Base-by-base conservation (phyloP, 2,797 vertebrate species). In the Neomorphus geoffroyi region DNA sequence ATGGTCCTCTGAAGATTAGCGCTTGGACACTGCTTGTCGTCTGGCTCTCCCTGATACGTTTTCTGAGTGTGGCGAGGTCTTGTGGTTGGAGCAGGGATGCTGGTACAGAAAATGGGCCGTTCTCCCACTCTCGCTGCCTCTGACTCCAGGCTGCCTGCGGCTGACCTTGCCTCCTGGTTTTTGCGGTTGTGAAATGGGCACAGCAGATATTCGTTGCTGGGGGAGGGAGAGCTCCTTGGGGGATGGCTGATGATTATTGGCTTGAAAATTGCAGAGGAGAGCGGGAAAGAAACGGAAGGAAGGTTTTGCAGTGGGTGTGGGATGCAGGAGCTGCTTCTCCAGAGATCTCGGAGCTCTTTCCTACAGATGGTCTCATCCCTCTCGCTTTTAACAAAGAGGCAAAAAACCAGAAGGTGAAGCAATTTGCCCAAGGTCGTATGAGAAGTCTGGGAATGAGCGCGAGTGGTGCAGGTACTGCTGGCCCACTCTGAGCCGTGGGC, bases 1-100 rank as follows among this genome's bases (percentile, higher is more conserved):
- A 3, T 88, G 96, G 81, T 65, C 12, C 89, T 96, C 81, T 95
- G 90, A 85, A 96, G 95, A 94, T 96, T 94, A 95, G 91, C 15
- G 1, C 73, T 67, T 16, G 90, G 93, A 94, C 95, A 82, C 24
- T 60, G 83, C 88, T 77, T 27, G 2, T 39, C 11, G 1, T n/a
- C 95, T 94, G 94, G 28, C 85, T 86, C 18, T 65, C 30, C 91
- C 92, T 93, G 94, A 95, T 95, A 89, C 0, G 69, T 67, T 39
- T 91, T 65, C 30, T 10, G 91, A 87, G 83, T 3, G 48, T 10
- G 26, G 56, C 80, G 24, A 88, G 88, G 90, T 80, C 75, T 71
- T 4, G 86, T 75, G 94, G 93, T 67, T 84, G 61, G 35, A 94
- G 81, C 41, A 27, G 72, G 72, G 78, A 61, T 83, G 92, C 70